A percentile compares a stretch with the other conserved stretches of the same genome.
Evolutionary conservation across 2,113 vertebrate genomes (phyloP).

Genomic region (Salvelinus namaycush): DNA sequence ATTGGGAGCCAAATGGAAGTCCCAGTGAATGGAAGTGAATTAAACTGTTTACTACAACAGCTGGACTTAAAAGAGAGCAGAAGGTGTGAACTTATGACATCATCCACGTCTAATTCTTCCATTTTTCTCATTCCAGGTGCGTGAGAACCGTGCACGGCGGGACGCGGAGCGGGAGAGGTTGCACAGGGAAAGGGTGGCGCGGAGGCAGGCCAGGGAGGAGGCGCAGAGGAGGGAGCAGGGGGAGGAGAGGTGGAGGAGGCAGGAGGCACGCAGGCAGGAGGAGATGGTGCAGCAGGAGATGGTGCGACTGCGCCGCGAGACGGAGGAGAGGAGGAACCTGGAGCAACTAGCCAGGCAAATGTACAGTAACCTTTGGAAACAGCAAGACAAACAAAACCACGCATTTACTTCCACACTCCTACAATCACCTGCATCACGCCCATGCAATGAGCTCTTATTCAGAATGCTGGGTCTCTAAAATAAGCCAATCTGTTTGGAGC

Average conservation of each 20-base stretch:
- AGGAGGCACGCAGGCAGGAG: slow-evolving; percentile 79
- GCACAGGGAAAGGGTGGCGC: slow-evolving; percentile 71
- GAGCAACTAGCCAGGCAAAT: slow-evolving; percentile 72
- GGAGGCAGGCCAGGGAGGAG: slow-evolving; percentile 70
- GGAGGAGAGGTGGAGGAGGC: slow-evolving; percentile 74
- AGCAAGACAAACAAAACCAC: no score
- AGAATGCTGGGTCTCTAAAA: background rate
- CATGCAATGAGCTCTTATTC: no score
- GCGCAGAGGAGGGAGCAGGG: slow-evolving; percentile 73
- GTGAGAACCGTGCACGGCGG: slow-evolving; percentile 79
- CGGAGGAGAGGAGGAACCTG: slow-evolving; percentile 75
- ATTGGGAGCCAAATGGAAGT: no score
- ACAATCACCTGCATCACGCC: no score
- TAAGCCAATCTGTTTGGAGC: background rate
- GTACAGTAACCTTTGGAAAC: no score
- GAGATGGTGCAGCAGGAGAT: slow-evolving; percentile 84
- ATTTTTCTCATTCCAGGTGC: slow-evolving; percentile 72
- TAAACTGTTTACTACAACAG: background rate
- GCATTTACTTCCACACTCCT: no score
- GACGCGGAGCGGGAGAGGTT: slow-evolving; percentile 75
- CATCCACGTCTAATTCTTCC: background rate
- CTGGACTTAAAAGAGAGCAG: no score
- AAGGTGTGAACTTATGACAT: background rate
- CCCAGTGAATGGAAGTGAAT: background rate
- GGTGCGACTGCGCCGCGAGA: slow-evolving; percentile 82